These are phyloP conservation scores for Phaonia tiefii DNA, from an alignment of 2,888 invertebrate species.

Conservation along the genomic window DNA sequence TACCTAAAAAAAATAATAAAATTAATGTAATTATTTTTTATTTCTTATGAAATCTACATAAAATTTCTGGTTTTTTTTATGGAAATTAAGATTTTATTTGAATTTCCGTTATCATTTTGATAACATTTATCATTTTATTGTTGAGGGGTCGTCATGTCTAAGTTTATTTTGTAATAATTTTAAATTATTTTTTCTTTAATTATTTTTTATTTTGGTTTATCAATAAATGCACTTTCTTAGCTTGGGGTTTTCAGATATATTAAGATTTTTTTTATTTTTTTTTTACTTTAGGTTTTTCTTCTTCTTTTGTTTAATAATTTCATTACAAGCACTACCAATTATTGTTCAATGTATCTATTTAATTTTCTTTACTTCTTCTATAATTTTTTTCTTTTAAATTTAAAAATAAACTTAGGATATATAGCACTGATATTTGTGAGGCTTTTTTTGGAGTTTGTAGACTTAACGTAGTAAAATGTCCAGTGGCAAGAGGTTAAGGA, in stretches of 20 bases:
- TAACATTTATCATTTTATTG: constrained; percentile 26
- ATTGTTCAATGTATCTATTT: constrained; percentile 73
- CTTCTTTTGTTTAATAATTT: constrained; percentile 49
- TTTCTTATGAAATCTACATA: not conserved
- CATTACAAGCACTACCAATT: constrained; percentile 78
- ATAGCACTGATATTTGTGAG: not conserved
- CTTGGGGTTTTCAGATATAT: constrained; percentile 70
- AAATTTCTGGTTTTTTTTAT: not conserved
- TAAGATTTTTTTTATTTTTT: not conserved
- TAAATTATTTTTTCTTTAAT: constrained; percentile 38
- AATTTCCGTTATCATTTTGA: not conserved
- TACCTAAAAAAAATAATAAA: not conserved
- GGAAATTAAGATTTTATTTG: too few species aligned
- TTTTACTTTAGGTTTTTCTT: constrained; percentile 8
- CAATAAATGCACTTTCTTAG: constrained; percentile 79
- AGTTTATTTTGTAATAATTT: constrained; percentile 49
- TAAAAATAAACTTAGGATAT: not conserved
- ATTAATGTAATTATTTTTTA: not conserved
- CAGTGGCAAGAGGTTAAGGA: not conserved
- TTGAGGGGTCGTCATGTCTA: not conserved
- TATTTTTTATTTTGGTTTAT: constrained; percentile 53
- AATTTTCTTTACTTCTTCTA: constrained; percentile 27
- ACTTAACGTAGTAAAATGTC: not conserved
- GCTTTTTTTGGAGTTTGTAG: not conserved
- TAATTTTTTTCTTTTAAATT: constrained; percentile 1